These are phyloP conservation scores for Labroides dimidiatus DNA, from an alignment of 2,797 vertebrate species.

Conservation along the genomic window DNA sequence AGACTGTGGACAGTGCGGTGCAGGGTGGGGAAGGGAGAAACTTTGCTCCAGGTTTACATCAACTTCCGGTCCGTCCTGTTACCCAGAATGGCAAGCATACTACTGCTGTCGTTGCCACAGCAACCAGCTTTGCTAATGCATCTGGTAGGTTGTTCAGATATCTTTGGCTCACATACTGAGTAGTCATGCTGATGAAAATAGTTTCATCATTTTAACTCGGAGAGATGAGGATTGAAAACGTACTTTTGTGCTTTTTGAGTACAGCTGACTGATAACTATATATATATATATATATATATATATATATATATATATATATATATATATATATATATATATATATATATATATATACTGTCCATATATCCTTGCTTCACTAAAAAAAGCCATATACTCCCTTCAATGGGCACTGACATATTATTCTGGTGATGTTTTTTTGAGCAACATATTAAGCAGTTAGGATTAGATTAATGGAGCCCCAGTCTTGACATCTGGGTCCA, in stretches of 20 bases:
- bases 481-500: too few relatives aligned
- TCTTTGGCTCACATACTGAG: neutral
- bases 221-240: neutral
- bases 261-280: neutral
- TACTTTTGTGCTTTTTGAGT: neutral
- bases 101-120: constrained; percentile 79
- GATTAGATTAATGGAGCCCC: too few relatives aligned
- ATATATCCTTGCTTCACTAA: too few relatives aligned
- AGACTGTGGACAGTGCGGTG: constrained; percentile 87
- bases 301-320: neutral
- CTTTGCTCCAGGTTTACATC: constrained; percentile 89
- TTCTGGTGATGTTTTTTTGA: too few relatives aligned
- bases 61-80: constrained; percentile 90
- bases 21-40: constrained; percentile 89
- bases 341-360: too few relatives aligned
- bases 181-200: neutral
- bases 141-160: constrained; percentile 82
- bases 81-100: constrained; percentile 95
- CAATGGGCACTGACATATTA: too few relatives aligned
- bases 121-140: constrained; percentile 82
- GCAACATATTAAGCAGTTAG: too few relatives aligned
- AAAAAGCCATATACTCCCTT: too few relatives aligned
- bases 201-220: neutral
- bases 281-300: neutral
- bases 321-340: neutral